Evolutionary conservation across 2,888 invertebrate genomes (phyloP).

Genomic region (Mechanitis messenoides): DNA sequence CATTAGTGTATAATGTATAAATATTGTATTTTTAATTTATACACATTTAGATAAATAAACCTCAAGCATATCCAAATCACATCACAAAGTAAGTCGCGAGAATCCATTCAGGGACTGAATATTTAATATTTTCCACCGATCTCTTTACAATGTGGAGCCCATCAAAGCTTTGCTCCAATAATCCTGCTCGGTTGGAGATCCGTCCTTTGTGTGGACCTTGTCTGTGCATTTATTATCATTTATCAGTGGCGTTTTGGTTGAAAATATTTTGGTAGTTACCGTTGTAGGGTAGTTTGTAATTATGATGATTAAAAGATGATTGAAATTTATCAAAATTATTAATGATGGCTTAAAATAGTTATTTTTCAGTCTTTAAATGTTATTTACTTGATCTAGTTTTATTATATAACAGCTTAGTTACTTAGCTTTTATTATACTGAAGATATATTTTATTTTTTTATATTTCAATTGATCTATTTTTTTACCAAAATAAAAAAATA

Average conservation of each 20-base stretch:
- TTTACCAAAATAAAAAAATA: background rate
- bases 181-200: slow-evolving; percentile 50
- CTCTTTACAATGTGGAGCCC: slow-evolving; percentile 50
- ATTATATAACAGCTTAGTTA: too few species aligned
- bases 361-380: too few species aligned
- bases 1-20: background rate
- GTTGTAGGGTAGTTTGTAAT: background rate
- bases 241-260: background rate
- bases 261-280: background rate
- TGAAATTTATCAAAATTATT: too few species aligned
- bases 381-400: too few species aligned
- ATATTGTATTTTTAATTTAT: background rate
- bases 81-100: slow-evolving; percentile 25
- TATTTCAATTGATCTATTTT: background rate
- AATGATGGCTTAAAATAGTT: too few species aligned
- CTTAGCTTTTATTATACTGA: too few species aligned
- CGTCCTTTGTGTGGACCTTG: slow-evolving; percentile 20
- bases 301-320: too few species aligned
- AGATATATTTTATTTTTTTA: background rate
- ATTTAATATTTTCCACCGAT: slow-evolving; percentile 60
- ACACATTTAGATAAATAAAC: background rate
- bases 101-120: slow-evolving; percentile 52
- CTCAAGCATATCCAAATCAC: slow-evolving; percentile 22
- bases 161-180: slow-evolving; percentile 51
- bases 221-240: slow-evolving; percentile 11